These are phyloP conservation scores for Apodemus agrarius DNA, from an alignment of 2,797 vertebrate species.

Conservation along the genomic window DNA sequence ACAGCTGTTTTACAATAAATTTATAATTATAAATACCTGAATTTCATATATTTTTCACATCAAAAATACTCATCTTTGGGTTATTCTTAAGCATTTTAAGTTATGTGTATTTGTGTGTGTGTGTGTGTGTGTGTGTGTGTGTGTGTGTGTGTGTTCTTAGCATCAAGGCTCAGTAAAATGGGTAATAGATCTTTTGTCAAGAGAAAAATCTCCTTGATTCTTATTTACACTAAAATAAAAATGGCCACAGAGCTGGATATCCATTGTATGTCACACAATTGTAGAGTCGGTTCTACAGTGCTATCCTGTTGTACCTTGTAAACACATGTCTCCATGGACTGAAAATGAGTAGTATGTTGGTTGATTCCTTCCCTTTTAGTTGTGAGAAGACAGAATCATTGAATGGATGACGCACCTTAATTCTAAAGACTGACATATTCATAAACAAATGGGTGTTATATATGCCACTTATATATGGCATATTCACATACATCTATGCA, in stretches of 20 bases:
- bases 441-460: not conserved
- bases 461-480: not conserved
- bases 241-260: not conserved
- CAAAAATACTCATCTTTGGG: not conserved
- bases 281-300: not conserved
- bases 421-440: not conserved
- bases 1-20: not conserved
- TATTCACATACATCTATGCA: not conserved
- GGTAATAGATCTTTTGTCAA: not conserved
- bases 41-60: conserved; percentile 37
- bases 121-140: no score
- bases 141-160: not conserved
- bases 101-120: not conserved
- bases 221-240: conserved; percentile 6
- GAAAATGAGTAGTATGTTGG: not conserved
- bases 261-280: not conserved
- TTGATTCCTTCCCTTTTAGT: not conserved
- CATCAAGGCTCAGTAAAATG: not conserved
- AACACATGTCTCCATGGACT: not conserved
- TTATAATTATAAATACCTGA: not conserved
- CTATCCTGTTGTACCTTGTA: not conserved
- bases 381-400: not conserved
- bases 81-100: conserved; percentile 29
- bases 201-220: not conserved
- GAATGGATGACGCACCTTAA: not conserved